Base-by-base conservation (phyloP, 2,888 invertebrate genomes). In the Vannuccia rotundouncinata region DNA sequence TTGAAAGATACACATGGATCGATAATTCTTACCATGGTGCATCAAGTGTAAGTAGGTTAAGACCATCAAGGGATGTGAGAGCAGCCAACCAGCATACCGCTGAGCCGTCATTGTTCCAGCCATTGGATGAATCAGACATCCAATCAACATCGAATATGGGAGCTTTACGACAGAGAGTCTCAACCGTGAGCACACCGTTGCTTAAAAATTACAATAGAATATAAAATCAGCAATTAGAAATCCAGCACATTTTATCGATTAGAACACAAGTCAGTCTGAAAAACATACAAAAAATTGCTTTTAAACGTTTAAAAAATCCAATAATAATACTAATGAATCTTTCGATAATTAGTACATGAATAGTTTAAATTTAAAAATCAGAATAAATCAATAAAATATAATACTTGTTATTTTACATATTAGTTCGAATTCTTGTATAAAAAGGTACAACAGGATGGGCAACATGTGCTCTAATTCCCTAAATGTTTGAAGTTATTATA, bases 51-150 rank as follows among this genome's bases (percentile, higher is more conserved):
- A 66, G 66, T 5, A 66, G 66, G 25, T 22, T 66, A 2, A 66
- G 66, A n/a, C 66, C 66, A 66, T 66, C 66, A 66, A 17, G 66
- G 13, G 66, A 66, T 66, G 66, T 66, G 2, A 66, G 66, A 5
- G 66, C 66, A 66, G 66, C 66, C 66, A 66, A 66, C 66, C 66
- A 66, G 66, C 66, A 66, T n/a, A 2, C 25, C 2, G 66, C 66
- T 66, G 66, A 66, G 25, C 66, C 25, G 17, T 66, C 66, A 66
- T 66, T 66, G 66, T 17, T 66, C 17, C 66, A 66, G 25, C 66
- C 66, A 27, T 2, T 2, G 22, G 25, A 2, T 66, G 66, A 66
- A 5, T 66, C 66, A 5, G 66, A 66, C 66, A 22, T 66, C 66
- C 66, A 66, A 66, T 66, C 66, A n/a, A 22, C 66, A 66, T 66